phyloP scores from a whole-genome alignment of 2,113 vertebrate species.

The Callipepla californica region DNA sequence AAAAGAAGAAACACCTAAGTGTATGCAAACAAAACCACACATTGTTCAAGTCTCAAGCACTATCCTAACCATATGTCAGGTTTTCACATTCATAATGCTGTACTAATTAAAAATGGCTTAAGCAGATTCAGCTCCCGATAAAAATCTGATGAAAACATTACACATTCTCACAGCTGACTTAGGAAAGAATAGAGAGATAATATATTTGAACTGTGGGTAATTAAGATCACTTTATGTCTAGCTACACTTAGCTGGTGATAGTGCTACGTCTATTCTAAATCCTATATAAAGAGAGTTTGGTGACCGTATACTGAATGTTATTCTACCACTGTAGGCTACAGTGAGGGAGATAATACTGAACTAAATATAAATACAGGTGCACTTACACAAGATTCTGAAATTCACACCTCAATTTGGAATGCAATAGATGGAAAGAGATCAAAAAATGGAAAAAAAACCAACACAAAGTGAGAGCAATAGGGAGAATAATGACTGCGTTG shows the following conservation, averaged over 20 bases:
- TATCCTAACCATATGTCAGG: not conserved
- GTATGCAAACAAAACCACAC: not conserved
- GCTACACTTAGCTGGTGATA: not conserved
- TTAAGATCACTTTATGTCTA: not conserved
- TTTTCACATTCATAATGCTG: not conserved
- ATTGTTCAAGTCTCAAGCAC: not conserved
- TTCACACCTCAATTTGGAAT: not conserved
- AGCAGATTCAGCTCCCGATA: not conserved
- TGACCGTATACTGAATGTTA: not conserved
- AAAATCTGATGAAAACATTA: not conserved
- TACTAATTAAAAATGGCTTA: conserved; percentile 19
- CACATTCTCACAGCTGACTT: not conserved
- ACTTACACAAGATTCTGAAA: not conserved
- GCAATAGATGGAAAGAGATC: not conserved
- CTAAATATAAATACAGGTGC: not conserved
- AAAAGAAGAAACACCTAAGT: not conserved
- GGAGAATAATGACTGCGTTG: not conserved
- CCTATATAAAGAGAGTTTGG: not conserved
- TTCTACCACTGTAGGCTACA: not conserved
- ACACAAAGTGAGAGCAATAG: not conserved
- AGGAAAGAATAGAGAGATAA: not conserved
- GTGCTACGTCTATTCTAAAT: not conserved
- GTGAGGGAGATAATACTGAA: not conserved
- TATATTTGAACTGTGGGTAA: not conserved
- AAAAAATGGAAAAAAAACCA: not conserved